A percentile compares a stretch with the other conserved stretches of the same genome.
These are phyloP conservation scores for Bombylius discolor DNA, from an alignment of 2,888 invertebrate genomes.

Conservation along the genomic window DNA sequence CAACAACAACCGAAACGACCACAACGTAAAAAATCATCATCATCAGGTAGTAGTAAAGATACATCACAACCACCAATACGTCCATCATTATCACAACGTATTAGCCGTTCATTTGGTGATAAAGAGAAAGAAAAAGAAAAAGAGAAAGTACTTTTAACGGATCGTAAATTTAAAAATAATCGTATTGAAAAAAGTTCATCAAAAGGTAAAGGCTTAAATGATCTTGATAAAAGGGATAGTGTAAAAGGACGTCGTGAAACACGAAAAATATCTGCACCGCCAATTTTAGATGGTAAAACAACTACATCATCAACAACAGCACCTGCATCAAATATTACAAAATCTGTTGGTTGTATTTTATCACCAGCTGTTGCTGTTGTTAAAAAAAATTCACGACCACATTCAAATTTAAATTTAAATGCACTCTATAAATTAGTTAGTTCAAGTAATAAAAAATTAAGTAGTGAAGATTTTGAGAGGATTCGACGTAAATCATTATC, in stretches of 20 bases:
- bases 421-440: slow-evolving; percentile 28
- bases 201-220: slow-evolving; percentile 22
- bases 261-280: slow-evolving; percentile 23
- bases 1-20: slow-evolving; percentile 1
- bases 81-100: background rate
- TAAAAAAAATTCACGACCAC: slow-evolving; percentile 15
- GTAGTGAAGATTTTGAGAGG: slow-evolving; percentile 26
- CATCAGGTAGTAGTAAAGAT: background rate
- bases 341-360: background rate
- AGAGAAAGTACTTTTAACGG: slow-evolving; percentile 27
- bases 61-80: background rate
- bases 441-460: slow-evolving; percentile 22
- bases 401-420: slow-evolving; percentile 27
- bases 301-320: background rate
- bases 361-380: background rate
- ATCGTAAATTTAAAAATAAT: slow-evolving; percentile 31
- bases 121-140: slow-evolving; percentile 19
- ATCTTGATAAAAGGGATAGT: slow-evolving; percentile 23
- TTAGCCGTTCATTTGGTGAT: slow-evolving; percentile 2
- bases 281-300: slow-evolving; percentile 12
- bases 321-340: background rate
- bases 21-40: background rate
- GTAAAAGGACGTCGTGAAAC: slow-evolving; percentile 21
- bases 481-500: slow-evolving; percentile 27
- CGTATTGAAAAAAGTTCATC: slow-evolving; percentile 31